Conservation (phyloP, 2,113 vertebrate species). For the Callipepla squamata region DNA sequence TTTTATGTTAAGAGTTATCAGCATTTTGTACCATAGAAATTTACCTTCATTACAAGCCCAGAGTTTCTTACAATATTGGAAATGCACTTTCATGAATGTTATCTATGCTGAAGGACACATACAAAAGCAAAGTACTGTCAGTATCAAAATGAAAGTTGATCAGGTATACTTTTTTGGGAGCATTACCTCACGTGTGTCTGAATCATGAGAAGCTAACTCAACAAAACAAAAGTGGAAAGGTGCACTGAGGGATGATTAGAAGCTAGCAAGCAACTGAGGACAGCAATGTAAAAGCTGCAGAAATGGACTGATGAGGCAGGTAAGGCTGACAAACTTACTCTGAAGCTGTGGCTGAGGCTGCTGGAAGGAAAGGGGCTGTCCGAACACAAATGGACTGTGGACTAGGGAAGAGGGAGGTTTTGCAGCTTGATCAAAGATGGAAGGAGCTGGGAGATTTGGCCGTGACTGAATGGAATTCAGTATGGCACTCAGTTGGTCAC, state of each 20-base stretch:
- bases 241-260: conserved; percentile 60
- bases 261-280: conserved; percentile 72
- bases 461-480: conserved; percentile 99
- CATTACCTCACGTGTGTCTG: conserved; percentile 57
- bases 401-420: conserved; percentile 98
- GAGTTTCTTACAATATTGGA: background rate
- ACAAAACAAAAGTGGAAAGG: conserved; percentile 56
- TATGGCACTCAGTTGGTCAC: conserved; percentile 99
- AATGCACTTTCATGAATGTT: background rate
- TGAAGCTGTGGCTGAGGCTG: conserved; percentile 98
- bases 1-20: background rate
- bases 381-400: conserved; percentile 99
- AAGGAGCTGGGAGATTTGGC: conserved; percentile 98
- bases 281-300: conserved; percentile 77
- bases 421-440: conserved; percentile 99
- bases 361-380: conserved; percentile 99
- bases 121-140: background rate
- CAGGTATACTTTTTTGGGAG: conserved; percentile 50
- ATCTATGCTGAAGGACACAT: background rate
- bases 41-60: background rate
- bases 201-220: conserved; percentile 61
- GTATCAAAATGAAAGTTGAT: conserved; percentile 2
- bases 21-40: background rate
- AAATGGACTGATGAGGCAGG: conserved; percentile 80
- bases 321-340: conserved; percentile 98